phyloP scores from a whole-genome alignment of 1,140 invertebrate genomes.

The Copidosoma floridanum region DNA sequence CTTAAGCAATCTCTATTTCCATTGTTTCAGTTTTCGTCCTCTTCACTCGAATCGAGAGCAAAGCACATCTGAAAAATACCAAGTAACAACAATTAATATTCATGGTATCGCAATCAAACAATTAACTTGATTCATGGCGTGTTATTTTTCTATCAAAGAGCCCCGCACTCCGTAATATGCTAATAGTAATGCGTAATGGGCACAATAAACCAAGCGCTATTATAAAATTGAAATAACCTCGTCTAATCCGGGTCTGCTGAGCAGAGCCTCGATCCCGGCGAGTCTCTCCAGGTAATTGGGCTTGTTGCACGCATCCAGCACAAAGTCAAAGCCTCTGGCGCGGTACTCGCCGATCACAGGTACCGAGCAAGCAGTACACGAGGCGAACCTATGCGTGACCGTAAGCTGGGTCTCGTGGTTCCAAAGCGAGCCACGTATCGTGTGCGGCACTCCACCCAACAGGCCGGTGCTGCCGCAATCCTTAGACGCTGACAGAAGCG shows the following conservation, averaged over 20 bases:
- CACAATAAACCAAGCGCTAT: too few relatives aligned
- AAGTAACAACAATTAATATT: too few relatives aligned
- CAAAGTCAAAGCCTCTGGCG: constrained; percentile 71
- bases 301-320: constrained; percentile 82
- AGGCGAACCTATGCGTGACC: constrained; percentile 78
- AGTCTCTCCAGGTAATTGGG: constrained; percentile 83
- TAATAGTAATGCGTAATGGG: too few relatives aligned
- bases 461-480: constrained; percentile 60
- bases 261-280: constrained; percentile 78
- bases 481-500: constrained; percentile 60
- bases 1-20: too few relatives aligned
- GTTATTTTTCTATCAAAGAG: too few relatives aligned
- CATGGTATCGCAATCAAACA: too few relatives aligned
- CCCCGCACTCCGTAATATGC: too few relatives aligned
- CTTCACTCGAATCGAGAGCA: constrained; percentile 44
- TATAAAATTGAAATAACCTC: too few relatives aligned
- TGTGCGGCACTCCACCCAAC: constrained; percentile 88
- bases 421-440: constrained; percentile 87
- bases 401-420: constrained; percentile 78
- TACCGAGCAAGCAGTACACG: constrained; percentile 89
- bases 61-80: constrained; percentile 41
- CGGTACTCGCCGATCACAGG: constrained; percentile 68
- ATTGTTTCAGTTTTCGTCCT: too few relatives aligned
- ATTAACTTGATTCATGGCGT: too few relatives aligned
- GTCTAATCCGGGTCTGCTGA: constrained; percentile 63